Percentiles rank a stretch among this genome's conserved stretches.
Conservation (phyloP, 2,797 vertebrate genomes). For the Nyctalus aviator region DNA sequence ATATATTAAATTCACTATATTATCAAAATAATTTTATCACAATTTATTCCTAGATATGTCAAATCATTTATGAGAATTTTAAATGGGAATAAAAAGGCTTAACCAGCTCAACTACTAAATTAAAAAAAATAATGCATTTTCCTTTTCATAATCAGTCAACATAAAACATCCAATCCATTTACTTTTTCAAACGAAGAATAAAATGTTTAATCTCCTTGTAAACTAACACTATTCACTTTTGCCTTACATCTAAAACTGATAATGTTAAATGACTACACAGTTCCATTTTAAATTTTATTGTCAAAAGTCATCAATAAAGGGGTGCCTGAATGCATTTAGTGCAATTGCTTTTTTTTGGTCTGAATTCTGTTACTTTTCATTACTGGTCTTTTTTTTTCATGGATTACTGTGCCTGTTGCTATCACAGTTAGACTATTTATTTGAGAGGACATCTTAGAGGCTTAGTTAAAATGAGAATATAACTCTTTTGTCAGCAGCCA, state of each 20-base stretch:
- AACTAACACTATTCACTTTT: not conserved
- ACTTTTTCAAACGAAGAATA: constrained; percentile 38
- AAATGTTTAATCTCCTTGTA: not conserved
- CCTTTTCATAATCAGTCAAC: not conserved
- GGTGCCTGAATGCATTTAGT: not conserved
- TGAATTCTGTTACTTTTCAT: not conserved
- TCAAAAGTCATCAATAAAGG: not conserved
- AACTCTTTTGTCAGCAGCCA: constrained; percentile 46
- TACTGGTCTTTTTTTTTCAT: not conserved
- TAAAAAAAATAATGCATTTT: not conserved
- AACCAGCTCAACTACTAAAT: not conserved
- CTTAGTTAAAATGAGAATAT: constrained; percentile 51
- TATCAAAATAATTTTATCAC: not conserved
- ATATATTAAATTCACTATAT: not conserved
- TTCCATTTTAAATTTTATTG: not conserved
- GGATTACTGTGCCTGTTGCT: not conserved
- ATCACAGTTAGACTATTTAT: constrained; percentile 52
- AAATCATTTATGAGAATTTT: not conserved
- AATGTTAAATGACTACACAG: not conserved
- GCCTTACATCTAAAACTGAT: constrained; percentile 13
- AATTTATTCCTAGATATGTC: not conserved
- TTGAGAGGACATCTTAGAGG: constrained; percentile 24
- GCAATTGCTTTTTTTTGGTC: not conserved
- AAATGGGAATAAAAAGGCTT: not conserved
- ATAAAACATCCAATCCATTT: not conserved